Percentiles rank a stretch among this genome's conserved stretches.
phyloP scores from a whole-genome alignment of 1,140 invertebrate genomes.

The Neodiprion pinetum region DNA sequence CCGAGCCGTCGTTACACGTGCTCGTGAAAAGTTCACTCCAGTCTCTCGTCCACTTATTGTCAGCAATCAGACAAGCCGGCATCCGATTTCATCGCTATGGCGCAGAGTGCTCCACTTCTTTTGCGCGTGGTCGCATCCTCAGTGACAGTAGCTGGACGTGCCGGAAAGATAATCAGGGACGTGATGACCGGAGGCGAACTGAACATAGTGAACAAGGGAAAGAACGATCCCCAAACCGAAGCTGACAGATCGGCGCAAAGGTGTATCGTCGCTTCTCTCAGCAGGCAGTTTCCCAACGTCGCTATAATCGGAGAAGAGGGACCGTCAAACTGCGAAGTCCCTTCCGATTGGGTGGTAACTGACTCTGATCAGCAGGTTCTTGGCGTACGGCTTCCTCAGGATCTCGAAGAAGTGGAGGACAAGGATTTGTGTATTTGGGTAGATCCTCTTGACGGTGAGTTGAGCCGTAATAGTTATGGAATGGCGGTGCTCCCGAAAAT shows the following conservation, averaged over 20 bases:
- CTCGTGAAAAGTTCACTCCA: neutral
- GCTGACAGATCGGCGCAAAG: conserved; percentile 93
- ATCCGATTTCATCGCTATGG: conserved; percentile 52
- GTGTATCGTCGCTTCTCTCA: conserved; percentile 89
- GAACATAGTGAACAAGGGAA: conserved; percentile 92
- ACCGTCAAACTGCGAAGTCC: conserved; percentile 66
- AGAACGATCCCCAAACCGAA: conserved; percentile 96
- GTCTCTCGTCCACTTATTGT: neutral
- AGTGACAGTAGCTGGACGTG: conserved; percentile 78
- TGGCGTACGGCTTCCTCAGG: conserved; percentile 71
- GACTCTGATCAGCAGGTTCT: conserved; percentile 77
- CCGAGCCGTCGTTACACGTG: too few relatives aligned
- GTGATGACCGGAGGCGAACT: conserved; percentile 87
- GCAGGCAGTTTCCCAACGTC: conserved; percentile 82
- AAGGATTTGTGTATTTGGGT: conserved; percentile 93
- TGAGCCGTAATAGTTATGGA: neutral
- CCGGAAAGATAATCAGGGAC: conserved; percentile 90
- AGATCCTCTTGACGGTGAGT: conserved; percentile 95
- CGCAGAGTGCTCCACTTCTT: conserved; percentile 68
- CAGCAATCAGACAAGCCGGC: neutral
- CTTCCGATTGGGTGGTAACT: conserved; percentile 76
- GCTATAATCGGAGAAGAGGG: conserved; percentile 95
- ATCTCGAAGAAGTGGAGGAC: conserved; percentile 70
- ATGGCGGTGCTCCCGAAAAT: neutral
- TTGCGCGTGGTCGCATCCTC: conserved; percentile 77